Base-by-base conservation (phyloP, 2,113 vertebrate genomes). In the Myanophis thanlyinensis region DNA sequence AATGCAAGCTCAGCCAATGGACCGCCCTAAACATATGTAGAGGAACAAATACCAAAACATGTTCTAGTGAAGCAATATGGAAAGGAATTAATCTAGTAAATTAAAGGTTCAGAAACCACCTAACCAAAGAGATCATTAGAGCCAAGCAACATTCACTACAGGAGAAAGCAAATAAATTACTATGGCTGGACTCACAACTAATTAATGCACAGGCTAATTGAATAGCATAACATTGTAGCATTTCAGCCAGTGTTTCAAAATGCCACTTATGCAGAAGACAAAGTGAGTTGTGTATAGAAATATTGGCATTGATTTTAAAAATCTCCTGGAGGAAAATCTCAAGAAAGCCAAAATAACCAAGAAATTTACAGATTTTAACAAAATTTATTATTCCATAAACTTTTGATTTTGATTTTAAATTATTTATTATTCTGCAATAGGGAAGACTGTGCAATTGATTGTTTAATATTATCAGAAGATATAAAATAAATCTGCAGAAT, bases 61-160 rank as follows among this genome's bases (percentile, higher is more conserved):
- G 0, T 44, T 0, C 0, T n/a, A 85, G 53, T 90, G 5, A n/a
- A 0, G 67, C n/a, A 46, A 67, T 20, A 40, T 54, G 48, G 18
- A 89, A 73, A 95, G 30, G 0, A 89, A 89, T 1, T 44, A 93
- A 91, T 80, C 52, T 40, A 1, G 0, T 27, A 47, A 46, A 90
- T 73, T 51, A 47, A 80, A 59, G 40, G 22, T 91, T 85, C 47
- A 88, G 51, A 20, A 67, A 56, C 15, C 0, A 0, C 20, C 35
- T 59, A 54, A 46, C 67, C 25, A 7, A 92, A 25, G n/a, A 62
- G 40, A 56, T 25, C 22, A 20, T 40, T 0, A 0, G 10, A 18
- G 3, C 4, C 35, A 46, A 92, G 80, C 10, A 54, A 51, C 62
- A 87, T 20, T 54, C 20, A 0, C 44, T 62, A 91, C 13, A 0